Base-by-base conservation (phyloP, 2,113 vertebrate genomes). In the Eleginops maclovinus region DNA sequence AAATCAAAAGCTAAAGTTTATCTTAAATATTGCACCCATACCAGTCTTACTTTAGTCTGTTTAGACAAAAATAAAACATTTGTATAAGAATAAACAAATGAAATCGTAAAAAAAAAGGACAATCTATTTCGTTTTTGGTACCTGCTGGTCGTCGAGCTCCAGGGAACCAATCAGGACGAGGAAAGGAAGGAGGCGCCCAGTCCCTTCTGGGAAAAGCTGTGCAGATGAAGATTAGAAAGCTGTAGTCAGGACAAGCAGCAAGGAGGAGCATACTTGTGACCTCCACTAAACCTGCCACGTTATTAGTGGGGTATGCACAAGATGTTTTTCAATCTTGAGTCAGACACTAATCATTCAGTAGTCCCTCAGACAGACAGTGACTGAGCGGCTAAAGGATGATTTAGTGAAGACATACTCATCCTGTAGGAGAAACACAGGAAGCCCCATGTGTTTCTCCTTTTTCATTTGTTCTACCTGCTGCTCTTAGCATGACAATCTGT, bases 191-290 rank as follows among this genome's bases (percentile, higher is more conserved):
- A 36, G 89, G 87, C 13, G 87, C 79, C 94, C 92, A 95, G 50
- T 96, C 94, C 86, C 94, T 93, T 88, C 94, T 93, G 81, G 88
- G 86, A 75, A 93, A 90, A 88, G 89, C 95, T 96, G 91, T 77
- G 83, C 82, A 77, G 72, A 55, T 65, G 69, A 80, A 92, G 86
- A 93, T 89, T 81, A 88, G 74, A 91, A 85, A 90, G 87, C 81
- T 71, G 65, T 59, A 77, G 88, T 90, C 65, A 90, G 75, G 72
- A 83, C 75, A 85, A 72, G 78, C 83, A 58, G 72, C 12, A 44
- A 76, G 71, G 72, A 55, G 74, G 64, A 44, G 66, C 85, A 80
- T 76, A 24, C 81, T 75, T 82, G 86, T 89, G 91, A 91, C 87
- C 85, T 82, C 88, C 86, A 79, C 72, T 63, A 36, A 75, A 76